Percentiles rank a stretch among this genome's conserved stretches.
phyloP scores from a whole-genome alignment of 2,113 vertebrate genomes.

The Ceratotherium simum region DNA sequence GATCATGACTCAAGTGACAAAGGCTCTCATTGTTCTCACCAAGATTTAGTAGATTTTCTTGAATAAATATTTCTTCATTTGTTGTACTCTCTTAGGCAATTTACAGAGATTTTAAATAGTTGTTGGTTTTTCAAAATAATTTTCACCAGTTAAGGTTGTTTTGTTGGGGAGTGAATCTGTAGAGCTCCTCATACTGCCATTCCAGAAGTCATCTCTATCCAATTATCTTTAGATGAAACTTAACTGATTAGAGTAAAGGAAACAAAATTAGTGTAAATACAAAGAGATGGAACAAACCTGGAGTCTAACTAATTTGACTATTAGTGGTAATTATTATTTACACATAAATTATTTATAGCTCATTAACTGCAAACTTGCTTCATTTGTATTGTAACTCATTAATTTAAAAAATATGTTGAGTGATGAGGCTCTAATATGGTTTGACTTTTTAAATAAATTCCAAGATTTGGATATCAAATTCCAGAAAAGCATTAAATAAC shows the following conservation, averaged over 20 bases:
- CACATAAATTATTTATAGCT: slow-evolving; percentile 55
- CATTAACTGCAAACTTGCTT: slow-evolving; percentile 60
- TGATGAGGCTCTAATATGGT: slow-evolving; percentile 12
- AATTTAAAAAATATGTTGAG: slow-evolving; percentile 50
- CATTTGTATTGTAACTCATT: slow-evolving; percentile 50
- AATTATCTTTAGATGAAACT: slow-evolving; percentile 51
- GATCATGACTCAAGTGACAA: not conserved
- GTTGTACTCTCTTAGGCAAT: not conserved
- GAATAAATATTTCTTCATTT: slow-evolving; percentile 10
- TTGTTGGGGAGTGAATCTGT: not conserved
- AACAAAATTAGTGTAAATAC: slow-evolving; percentile 50
- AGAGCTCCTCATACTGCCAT: not conserved
- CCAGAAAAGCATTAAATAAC: slow-evolving; percentile 57
- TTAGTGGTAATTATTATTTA: slow-evolving; percentile 66
- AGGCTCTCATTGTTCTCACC: not conserved
- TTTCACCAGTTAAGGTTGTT: not conserved
- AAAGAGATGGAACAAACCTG: slow-evolving; percentile 39
- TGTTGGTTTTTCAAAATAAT: not conserved
- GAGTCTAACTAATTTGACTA: slow-evolving; percentile 58
- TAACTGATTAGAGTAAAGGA: slow-evolving; percentile 33
- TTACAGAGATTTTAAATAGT: not conserved
- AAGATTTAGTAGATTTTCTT: slow-evolving; percentile 23
- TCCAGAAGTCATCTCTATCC: not conserved
- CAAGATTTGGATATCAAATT: slow-evolving; percentile 53
- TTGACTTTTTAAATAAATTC: slow-evolving; percentile 68